A percentile compares a stretch with the other conserved stretches of the same genome.
Conservation (phyloP, 1,140 invertebrate genomes). For the Adoxophyes honmai region DNA sequence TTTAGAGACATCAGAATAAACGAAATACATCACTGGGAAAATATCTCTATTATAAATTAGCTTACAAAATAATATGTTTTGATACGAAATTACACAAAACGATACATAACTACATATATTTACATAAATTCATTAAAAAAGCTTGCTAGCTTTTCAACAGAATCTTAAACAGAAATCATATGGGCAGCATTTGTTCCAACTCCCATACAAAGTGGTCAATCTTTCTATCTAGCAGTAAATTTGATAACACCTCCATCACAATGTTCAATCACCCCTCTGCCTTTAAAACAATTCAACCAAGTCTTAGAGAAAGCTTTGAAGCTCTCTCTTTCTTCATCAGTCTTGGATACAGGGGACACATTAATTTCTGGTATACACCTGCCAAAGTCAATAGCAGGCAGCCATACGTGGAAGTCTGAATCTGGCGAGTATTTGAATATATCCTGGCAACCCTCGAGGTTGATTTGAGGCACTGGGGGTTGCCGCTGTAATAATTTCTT, state of each 20-base stretch:
- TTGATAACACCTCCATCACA: conserved; percentile 57
- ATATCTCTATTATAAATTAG: neutral
- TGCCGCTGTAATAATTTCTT: conserved; percentile 69
- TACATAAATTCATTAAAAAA: too few species aligned
- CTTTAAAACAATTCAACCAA: conserved; percentile 66
- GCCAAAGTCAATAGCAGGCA: conserved; percentile 61
- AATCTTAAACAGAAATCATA: neutral
- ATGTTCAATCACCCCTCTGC: conserved; percentile 65
- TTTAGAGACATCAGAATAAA: too few species aligned
- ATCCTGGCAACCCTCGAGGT: conserved; percentile 66
- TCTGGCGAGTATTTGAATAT: conserved; percentile 74
- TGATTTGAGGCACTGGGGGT: conserved; percentile 66
- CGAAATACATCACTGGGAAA: conserved; percentile 1
- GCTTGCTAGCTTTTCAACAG: too few species aligned
- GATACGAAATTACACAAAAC: neutral
- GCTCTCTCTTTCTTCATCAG: conserved; percentile 59
- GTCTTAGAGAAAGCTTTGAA: conserved; percentile 65
- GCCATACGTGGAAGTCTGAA: conserved; percentile 68
- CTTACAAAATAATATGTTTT: neutral
- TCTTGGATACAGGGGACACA: conserved; percentile 51
- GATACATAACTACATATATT: too few species aligned
- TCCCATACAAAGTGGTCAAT: neutral
- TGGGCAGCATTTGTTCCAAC: too few species aligned
- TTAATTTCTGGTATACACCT: conserved; percentile 66
- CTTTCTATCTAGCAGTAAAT: conserved; percentile 55